phyloP scores from a whole-genome alignment of 2,797 vertebrate genomes.

The Huso huso region DNA sequence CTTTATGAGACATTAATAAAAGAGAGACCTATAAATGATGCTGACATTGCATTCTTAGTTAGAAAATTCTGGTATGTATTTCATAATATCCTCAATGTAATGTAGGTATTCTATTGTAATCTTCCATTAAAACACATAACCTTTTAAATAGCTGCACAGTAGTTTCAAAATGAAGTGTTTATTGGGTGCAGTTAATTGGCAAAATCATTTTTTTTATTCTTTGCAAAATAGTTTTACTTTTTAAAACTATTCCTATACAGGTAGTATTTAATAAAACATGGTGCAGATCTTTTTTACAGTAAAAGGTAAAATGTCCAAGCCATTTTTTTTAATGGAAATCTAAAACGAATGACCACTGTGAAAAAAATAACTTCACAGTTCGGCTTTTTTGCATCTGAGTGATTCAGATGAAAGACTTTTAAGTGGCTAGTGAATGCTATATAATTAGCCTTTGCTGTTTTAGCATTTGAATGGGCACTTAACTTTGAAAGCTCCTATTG shows the following conservation, averaged over 20 bases:
- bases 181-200: too few relatives aligned
- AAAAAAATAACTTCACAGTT: conserved; percentile 60
- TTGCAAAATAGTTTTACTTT: not conserved
- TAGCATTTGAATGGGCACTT: conserved; percentile 67
- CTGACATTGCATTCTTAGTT: too few relatives aligned
- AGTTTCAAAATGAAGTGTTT: too few relatives aligned
- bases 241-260: not conserved
- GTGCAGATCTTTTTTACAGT: not conserved
- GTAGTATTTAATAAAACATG: not conserved
- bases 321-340: conserved; percentile 22
- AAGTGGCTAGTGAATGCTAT: conserved; percentile 63
- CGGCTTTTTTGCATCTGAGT: conserved; percentile 46
- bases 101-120: too few relatives aligned
- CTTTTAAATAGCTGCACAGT: too few relatives aligned
- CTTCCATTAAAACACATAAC: too few relatives aligned
- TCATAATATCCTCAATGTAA: too few relatives aligned
- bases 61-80: too few relatives aligned
- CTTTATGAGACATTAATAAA: too few relatives aligned
- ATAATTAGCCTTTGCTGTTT: conserved; percentile 61
- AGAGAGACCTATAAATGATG: too few relatives aligned
- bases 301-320: conserved; percentile 10
- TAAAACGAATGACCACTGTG: conserved; percentile 49
- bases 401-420: conserved; percentile 68
- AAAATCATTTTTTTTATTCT: too few relatives aligned
- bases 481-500: conserved; percentile 69